phyloP scores from a whole-genome alignment of 1,140 invertebrate species.

The Pachyrhynchus sulphureomaculatus region DNA sequence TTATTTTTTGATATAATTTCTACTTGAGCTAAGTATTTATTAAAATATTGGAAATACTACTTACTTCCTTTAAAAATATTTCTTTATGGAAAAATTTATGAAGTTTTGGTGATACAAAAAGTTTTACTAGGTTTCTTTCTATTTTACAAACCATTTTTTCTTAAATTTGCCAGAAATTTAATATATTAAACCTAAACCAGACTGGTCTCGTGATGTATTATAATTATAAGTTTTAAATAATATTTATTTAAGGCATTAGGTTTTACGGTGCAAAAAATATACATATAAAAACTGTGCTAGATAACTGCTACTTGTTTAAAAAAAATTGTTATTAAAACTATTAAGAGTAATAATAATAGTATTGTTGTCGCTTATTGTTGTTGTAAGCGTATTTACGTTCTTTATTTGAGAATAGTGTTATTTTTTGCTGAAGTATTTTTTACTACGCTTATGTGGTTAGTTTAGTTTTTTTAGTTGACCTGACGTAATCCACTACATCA shows the following conservation, averaged over 20 bases:
- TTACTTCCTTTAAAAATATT: too few relatives aligned
- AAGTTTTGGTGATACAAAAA: slow-evolving; percentile 5
- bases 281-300: not conserved
- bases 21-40: too few relatives aligned
- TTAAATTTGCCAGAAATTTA: not conserved
- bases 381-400: slow-evolving; percentile 28
- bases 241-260: not conserved
- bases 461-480: not conserved
- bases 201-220: slow-evolving; percentile 39
- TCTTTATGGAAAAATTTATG: slow-evolving; percentile 10
- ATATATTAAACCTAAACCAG: slow-evolving; percentile 30
- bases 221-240: slow-evolving; percentile 24
- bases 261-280: not conserved
- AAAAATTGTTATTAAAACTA: slow-evolving; percentile 2
- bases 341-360: slow-evolving; percentile 26
- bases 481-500: too few relatives aligned
- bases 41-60: too few relatives aligned
- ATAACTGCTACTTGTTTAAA: not conserved
- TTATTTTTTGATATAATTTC: too few relatives aligned
- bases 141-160: not conserved
- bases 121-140: not conserved
- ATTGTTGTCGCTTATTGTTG: slow-evolving; percentile 34
- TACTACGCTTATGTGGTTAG: not conserved
- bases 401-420: slow-evolving; percentile 18
- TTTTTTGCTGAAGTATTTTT: too few relatives aligned